Percentiles rank a stretch among this genome's conserved stretches.
Evolutionary conservation across 2,888 invertebrate species (phyloP).

Genomic region (Rhogogaster chlorosoma): DNA sequence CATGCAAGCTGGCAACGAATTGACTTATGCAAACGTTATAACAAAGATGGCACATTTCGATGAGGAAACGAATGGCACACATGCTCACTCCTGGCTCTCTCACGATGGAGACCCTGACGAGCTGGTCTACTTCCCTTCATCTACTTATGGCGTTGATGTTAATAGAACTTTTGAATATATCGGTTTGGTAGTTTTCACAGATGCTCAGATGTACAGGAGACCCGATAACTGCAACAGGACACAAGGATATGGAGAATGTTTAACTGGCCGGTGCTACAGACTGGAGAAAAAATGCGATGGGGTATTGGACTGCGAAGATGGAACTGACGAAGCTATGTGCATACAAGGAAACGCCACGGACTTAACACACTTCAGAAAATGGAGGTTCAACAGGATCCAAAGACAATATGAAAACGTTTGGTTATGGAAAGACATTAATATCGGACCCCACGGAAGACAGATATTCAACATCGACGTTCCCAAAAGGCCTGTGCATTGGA

Average conservation of each 20-base stretch:
- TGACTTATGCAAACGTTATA: constrained; percentile 92
- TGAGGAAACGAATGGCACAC: constrained; percentile 91
- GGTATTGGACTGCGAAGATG: constrained; percentile 88
- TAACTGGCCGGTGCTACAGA: constrained; percentile 90
- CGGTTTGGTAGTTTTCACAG: constrained; percentile 94
- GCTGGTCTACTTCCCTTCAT: constrained; percentile 91
- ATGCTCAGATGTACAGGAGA: constrained; percentile 88
- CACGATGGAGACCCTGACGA: constrained; percentile 92
- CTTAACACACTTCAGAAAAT: constrained; percentile 87
- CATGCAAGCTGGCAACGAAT: constrained; percentile 95
- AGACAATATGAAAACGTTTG: constrained; percentile 97
- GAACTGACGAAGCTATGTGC: constrained; percentile 90
- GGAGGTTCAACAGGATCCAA: constrained; percentile 92
- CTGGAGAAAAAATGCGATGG: constrained; percentile 89
- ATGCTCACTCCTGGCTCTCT: constrained; percentile 90
- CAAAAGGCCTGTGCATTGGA: constrained; percentile 92
- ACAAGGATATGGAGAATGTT: constrained; percentile 88
- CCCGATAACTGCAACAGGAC: constrained; percentile 86
- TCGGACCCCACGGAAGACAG: constrained; percentile 93
- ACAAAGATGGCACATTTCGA: constrained; percentile 94
- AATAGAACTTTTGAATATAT: constrained; percentile 96
- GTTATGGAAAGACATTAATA: constrained; percentile 97
- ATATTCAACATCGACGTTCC: constrained; percentile 94
- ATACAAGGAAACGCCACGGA: constrained; percentile 84
- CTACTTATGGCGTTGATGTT: constrained; percentile 95